Conservation (phyloP, 2,888 invertebrate species). For the Thera britannica region DNA sequence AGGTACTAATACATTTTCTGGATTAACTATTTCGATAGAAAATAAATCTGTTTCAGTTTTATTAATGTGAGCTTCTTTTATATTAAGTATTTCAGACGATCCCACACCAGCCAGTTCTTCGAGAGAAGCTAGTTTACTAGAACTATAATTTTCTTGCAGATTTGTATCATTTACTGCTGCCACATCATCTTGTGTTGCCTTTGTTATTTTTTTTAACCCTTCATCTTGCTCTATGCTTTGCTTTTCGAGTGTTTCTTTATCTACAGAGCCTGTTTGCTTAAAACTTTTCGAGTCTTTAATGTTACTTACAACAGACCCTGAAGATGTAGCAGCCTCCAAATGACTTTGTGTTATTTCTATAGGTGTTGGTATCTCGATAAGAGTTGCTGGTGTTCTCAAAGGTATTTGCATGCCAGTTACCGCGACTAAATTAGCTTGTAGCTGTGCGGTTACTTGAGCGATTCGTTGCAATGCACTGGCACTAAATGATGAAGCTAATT, state of each 20-base stretch:
- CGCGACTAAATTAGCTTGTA: conserved; percentile 62
- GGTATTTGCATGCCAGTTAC: conserved; percentile 52
- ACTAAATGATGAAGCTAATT: conserved; percentile 51
- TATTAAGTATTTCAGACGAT: not conserved
- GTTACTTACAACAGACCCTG: not conserved
- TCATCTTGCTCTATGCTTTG: not conserved
- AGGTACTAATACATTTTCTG: not conserved
- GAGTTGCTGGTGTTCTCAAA: conserved; percentile 46
- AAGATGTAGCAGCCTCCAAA: conserved; percentile 15
- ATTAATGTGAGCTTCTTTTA: conserved; percentile 8
- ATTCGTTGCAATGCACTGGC: conserved; percentile 56
- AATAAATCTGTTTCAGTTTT: not conserved
- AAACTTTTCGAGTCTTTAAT: conserved; percentile 23
- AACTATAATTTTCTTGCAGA: conserved; percentile 2
- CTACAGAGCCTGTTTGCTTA: not conserved
- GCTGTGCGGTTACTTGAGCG: conserved; percentile 54
- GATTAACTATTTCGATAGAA: not conserved
- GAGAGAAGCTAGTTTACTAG: not conserved
- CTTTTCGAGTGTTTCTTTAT: not conserved
- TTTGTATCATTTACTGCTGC: not conserved
- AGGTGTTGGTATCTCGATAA: conserved; percentile 21
- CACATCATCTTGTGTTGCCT: conserved; percentile 7
- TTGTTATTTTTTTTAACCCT: conserved; percentile 6
- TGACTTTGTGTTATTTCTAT: conserved; percentile 23
- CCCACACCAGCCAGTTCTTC: not conserved